These are phyloP conservation scores for Rhagoletis pomonella DNA, from an alignment of 1,140 invertebrate genomes.

Conservation along the genomic window DNA sequence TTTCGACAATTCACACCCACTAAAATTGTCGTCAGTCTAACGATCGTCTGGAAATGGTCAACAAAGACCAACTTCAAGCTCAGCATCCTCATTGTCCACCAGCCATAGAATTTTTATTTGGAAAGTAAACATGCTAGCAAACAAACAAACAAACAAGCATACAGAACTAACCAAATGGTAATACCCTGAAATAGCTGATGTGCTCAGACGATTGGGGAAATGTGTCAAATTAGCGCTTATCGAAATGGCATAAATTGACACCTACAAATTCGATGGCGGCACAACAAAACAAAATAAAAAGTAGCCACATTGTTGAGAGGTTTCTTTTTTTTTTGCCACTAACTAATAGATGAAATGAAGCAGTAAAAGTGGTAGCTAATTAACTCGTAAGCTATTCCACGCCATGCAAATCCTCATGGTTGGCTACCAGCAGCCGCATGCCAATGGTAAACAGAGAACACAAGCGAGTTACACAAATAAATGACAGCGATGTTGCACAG, in stretches of 20 bases:
- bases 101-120: neutral
- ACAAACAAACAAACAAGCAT: constrained; percentile 22
- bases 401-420: neutral
- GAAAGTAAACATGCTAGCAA: too few species aligned
- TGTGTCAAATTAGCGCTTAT: constrained; percentile 47
- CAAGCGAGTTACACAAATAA: neutral
- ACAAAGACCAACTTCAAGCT: neutral
- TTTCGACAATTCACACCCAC: neutral
- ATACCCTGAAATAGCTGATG: neutral
- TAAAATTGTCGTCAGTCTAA: neutral
- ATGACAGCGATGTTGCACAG: neutral
- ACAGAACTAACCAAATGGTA: neutral
- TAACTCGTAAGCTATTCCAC: constrained; percentile 31
- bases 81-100: neutral
- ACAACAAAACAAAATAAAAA: neutral
- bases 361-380: constrained; percentile 28
- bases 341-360: neutral
- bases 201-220: constrained; percentile 16
- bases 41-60: neutral
- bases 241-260: constrained; percentile 49
- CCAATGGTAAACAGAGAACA: neutral
- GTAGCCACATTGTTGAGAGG: too few species aligned
- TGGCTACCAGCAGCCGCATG: neutral
- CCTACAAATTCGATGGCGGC: neutral
- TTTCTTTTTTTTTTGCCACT: too few species aligned